Percentiles rank a stretch among this genome's conserved stretches.
phyloP scores from a whole-genome alignment of 1,140 invertebrate genomes.

The Tetragnatha versicolor region DNA sequence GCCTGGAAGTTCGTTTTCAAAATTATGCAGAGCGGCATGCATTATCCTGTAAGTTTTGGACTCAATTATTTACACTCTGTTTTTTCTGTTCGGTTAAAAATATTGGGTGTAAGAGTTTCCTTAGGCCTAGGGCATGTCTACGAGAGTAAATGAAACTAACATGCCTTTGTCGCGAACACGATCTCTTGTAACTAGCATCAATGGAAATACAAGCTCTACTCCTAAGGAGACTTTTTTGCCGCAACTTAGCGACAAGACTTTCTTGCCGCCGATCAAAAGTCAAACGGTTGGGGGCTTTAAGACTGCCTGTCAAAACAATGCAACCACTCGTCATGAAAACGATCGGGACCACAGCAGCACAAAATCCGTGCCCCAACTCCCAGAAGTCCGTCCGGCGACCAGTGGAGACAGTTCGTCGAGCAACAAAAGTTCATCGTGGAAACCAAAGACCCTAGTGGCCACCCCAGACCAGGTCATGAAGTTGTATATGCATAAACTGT shows the following conservation, averaged over 20 bases:
- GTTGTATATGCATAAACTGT: constrained; percentile 91
- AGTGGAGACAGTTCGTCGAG: constrained; percentile 55
- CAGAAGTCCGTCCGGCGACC: constrained; percentile 50
- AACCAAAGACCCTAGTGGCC: constrained; percentile 69
- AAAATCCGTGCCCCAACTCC: constrained; percentile 39
- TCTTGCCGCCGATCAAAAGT: constrained; percentile 57
- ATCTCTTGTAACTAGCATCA: constrained; percentile 63
- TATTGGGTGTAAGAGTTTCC: constrained; percentile 22
- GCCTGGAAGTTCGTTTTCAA: constrained; percentile 1
- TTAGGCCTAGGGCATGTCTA: constrained; percentile 46
- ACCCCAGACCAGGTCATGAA: constrained; percentile 91
- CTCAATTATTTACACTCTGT: constrained; percentile 8
- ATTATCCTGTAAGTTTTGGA: constrained; percentile 3
- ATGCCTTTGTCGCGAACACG: constrained; percentile 66
- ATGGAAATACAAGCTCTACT: constrained; percentile 53
- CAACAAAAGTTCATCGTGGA: constrained; percentile 51
- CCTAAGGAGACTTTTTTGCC: constrained; percentile 57
- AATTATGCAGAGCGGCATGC: constrained; percentile 34
- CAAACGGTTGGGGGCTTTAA: constrained; percentile 49
- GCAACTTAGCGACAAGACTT: constrained; percentile 57
- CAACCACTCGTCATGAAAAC: constrained; percentile 29
- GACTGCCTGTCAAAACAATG: constrained; percentile 36
- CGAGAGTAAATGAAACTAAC: constrained; percentile 21
- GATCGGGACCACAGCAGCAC: constrained; percentile 26
- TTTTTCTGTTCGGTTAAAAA: constrained; percentile 43